Evolutionary conservation across 2,797 vertebrate genomes (phyloP).

Genomic region (Furcifer pardalis): DNA sequence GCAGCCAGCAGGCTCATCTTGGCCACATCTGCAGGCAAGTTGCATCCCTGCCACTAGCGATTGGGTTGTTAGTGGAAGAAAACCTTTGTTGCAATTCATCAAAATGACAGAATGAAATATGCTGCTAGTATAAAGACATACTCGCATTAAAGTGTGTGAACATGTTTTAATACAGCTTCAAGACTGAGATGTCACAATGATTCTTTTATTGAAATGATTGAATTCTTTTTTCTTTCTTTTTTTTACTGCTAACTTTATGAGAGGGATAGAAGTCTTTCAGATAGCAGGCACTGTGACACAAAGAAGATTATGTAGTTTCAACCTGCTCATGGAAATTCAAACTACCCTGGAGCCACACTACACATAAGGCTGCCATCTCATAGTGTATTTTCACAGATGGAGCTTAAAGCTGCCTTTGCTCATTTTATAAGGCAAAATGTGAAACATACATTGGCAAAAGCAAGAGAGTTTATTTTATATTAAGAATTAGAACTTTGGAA

Average conservation of each 20-base stretch:
- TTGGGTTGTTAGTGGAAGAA: conserved; percentile 87
- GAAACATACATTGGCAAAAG: background rate
- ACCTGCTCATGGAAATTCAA: background rate
- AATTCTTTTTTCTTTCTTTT: background rate
- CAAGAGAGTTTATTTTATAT: background rate
- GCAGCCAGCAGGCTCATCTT: conserved; percentile 95
- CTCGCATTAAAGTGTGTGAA: background rate
- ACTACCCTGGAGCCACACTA: background rate
- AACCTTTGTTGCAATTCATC: conserved; percentile 22
- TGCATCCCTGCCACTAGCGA: conserved; percentile 92
- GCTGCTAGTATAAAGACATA: conserved; percentile 34
- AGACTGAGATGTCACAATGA: background rate
- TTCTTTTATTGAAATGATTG: background rate
- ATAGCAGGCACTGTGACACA: background rate
- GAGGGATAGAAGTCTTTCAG: background rate
- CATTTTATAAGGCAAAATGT: background rate
- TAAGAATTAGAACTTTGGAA: background rate
- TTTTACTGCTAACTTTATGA: background rate
- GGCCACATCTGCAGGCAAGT: conserved; percentile 97
- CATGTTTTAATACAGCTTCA: background rate
- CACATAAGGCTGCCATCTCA: background rate
- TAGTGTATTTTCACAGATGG: background rate
- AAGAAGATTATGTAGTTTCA: background rate
- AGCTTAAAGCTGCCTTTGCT: background rate
- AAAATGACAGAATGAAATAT: conserved; percentile 38